Base-by-base conservation (phyloP, 2,797 vertebrate genomes). In the Falco concolor region DNA sequence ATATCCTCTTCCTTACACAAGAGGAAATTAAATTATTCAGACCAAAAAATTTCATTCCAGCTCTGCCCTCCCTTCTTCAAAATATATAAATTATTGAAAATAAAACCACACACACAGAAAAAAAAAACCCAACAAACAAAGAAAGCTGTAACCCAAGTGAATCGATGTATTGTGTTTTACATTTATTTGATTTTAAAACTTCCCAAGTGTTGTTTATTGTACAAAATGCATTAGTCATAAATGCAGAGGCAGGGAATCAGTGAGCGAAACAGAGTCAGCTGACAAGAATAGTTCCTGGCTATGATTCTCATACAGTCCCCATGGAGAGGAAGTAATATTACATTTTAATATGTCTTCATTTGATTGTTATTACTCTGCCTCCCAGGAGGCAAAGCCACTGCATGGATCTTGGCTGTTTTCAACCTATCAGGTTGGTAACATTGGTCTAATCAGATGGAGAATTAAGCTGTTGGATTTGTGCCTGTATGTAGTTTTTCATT, bases 381-480 rank as follows among this genome's bases (percentile, higher is more conserved):
- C 96, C 95, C 96, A 88, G 95, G 95, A 96, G 95, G 94, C 93
- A 85, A 78, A 89, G 87, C 84, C 85, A 89, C 92, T 77, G 94
- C 90, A 92, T 89, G 91, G 93, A 94, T 95, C 89, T 95, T 91
- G 89, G 88, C 96, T 97, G 96, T 96, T 98, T 98, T 97, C 94
- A 97, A 96, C 98, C 98, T 97, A 98, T 98, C 98, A 98, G 98
- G 97, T 97, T 97, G 97, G 97, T 98, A 98, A 98, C 98, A 98
- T 83, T 97, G 97, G 97, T 98, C 97, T 98, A 98, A 98, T 98
- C 98, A 98, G 98, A 98, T 95, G 94, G 96, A 98, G 97, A 98
- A 97, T 97, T 98, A 98, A 98, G 96, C 93, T 92, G 97, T 98
- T 98, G 98, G 98, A 98, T 97, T 97, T 96, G 94, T 88, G 97